phyloP scores from a whole-genome alignment of 1,140 invertebrate genomes.

The Drosophila carrolli region DNA sequence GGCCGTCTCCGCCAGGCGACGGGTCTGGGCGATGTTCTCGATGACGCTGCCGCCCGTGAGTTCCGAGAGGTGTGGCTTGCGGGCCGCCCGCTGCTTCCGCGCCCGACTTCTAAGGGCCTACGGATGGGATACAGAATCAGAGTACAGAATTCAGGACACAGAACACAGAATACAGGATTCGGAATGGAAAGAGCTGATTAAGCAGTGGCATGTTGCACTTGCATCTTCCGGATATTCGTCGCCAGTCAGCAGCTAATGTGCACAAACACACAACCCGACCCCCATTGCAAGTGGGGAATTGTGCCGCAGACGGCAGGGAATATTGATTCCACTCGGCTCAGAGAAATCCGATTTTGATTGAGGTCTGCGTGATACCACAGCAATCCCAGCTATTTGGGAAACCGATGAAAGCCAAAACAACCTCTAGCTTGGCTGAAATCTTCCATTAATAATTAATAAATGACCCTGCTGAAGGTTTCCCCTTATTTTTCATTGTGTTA shows the following conservation, averaged over 20 bases:
- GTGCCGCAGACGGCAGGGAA: slow-evolving; percentile 4
- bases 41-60: slow-evolving; percentile 93
- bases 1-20: slow-evolving; percentile 92
- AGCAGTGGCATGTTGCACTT: slow-evolving; percentile 34
- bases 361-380: not conserved
- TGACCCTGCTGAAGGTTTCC: too few relatives aligned
- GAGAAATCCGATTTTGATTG: slow-evolving; percentile 56
- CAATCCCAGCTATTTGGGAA: not conserved
- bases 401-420: not conserved
- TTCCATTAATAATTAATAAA: too few relatives aligned
- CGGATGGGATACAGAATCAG: not conserved
- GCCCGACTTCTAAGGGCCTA: slow-evolving; percentile 92
- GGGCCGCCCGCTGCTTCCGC: slow-evolving; percentile 90
- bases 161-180: not conserved
- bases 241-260: slow-evolving; percentile 44
- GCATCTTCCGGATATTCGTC: slow-evolving; percentile 25
- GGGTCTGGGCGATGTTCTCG: slow-evolving; percentile 94
- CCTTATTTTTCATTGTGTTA: too few relatives aligned
- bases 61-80: slow-evolving; percentile 89
- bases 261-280: slow-evolving; percentile 45
- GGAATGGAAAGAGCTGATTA: slow-evolving; percentile 2
- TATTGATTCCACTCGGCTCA: slow-evolving; percentile 15
- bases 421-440: too few relatives aligned
- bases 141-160: not conserved
- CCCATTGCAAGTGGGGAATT: slow-evolving; percentile 39